phyloP scores from a whole-genome alignment of 2,797 vertebrate genomes.

The Channallabes apus region DNA sequence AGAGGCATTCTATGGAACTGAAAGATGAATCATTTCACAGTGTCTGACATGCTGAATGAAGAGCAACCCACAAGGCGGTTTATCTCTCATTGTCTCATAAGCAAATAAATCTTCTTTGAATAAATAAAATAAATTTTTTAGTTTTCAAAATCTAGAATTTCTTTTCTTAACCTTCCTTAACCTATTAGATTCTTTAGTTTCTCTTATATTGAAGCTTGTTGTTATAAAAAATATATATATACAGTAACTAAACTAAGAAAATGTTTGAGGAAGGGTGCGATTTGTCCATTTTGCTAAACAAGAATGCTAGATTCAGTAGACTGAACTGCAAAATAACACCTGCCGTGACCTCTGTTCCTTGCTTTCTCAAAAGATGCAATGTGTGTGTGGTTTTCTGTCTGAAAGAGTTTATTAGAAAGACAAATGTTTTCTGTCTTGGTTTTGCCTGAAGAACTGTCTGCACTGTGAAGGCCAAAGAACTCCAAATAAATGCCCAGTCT shows the following conservation, averaged over 20 bases:
- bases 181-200: neutral
- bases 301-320: neutral
- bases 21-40: conserved; percentile 13
- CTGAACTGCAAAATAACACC: neutral
- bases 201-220: neutral
- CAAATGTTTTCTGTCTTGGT: conserved; percentile 34
- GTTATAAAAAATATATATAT: neutral
- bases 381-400: conserved; percentile 14
- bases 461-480: conserved; percentile 25
- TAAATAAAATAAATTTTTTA: neutral
- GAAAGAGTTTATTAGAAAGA: conserved; percentile 40
- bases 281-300: neutral
- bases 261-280: neutral
- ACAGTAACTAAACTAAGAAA: neutral
- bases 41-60: conserved; percentile 7
- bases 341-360: neutral
- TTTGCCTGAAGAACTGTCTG: conserved; percentile 27
- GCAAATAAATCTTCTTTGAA: neutral
- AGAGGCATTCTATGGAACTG: conserved; percentile 6
- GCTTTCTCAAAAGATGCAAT: conserved; percentile 5
- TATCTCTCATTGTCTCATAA: neutral
- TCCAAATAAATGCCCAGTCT: neutral
- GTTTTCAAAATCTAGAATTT: no score
- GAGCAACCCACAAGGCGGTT: neutral
- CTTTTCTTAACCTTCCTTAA: neutral